phyloP scores from a whole-genome alignment of 2,113 vertebrate genomes.

The Cyprinodon variegatus region DNA sequence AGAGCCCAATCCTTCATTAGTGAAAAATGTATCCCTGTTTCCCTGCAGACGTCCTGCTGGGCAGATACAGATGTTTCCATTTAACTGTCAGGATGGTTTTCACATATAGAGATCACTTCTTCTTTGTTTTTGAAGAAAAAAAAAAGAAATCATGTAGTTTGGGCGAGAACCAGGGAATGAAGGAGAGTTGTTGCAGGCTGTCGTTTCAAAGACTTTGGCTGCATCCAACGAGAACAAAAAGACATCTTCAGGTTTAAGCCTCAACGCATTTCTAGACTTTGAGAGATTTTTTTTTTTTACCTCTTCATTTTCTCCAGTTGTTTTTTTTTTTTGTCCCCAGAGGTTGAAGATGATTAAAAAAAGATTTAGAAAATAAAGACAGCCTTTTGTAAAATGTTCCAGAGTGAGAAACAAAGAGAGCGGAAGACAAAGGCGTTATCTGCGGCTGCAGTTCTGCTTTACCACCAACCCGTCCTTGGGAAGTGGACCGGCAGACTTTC shows the following conservation, averaged over 20 bases:
- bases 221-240: conserved; percentile 50
- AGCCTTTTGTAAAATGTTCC: conserved; percentile 51
- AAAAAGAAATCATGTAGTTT: conserved; percentile 40
- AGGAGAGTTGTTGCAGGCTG: conserved; percentile 55
- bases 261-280: conserved; percentile 60
- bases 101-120: conserved; percentile 29
- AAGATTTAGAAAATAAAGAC: conserved; percentile 51
- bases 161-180: conserved; percentile 33
- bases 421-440: conserved; percentile 67
- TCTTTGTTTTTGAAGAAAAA: conserved; percentile 31
- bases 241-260: conserved; percentile 55
- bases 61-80: conserved; percentile 30
- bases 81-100: conserved; percentile 48
- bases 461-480: conserved; percentile 60
- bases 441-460: conserved; percentile 65
- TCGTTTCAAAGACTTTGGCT: conserved; percentile 70
- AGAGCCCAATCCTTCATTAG: conserved; percentile 43
- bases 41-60: conserved; percentile 8
- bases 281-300: conserved; percentile 12
- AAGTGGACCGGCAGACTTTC: conserved; percentile 58
- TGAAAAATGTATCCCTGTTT: conserved; percentile 49
- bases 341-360: conserved; percentile 56
- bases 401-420: conserved; percentile 59
- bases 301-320: conserved; percentile 37
- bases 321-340: background rate